Conservation (phyloP, 37 sponge, comb jelly and placozoan species). For the Chondrilla cf. caribensis region DNA sequence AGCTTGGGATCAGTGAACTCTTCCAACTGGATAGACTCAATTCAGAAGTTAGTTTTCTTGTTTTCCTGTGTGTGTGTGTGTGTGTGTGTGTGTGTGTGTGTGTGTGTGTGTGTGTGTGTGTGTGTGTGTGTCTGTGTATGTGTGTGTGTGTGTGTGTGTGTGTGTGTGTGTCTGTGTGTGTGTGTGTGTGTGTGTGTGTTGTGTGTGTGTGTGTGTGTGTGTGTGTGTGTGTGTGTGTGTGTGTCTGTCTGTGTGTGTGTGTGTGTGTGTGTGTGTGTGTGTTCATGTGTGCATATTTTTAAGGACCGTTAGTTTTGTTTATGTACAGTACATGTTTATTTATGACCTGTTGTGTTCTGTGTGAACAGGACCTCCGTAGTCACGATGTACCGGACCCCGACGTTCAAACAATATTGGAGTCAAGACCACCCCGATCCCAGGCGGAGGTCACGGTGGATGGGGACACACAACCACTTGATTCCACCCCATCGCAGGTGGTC, state of each 20-base stretch:
- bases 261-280: too few species aligned
- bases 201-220: too few species aligned
- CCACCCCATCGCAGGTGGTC: neutral
- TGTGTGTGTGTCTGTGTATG: neutral
- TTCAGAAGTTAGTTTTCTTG: neutral
- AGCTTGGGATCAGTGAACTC: slow-evolving; percentile 15
- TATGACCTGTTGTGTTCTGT: too few species aligned
- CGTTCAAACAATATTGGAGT: neutral
- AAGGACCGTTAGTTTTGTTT: too few species aligned
- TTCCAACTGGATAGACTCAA: slow-evolving; percentile 30
- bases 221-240: too few species aligned
- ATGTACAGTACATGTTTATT: too few species aligned
- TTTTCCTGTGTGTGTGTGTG: neutral
- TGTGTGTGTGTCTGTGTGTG: neutral
- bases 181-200: too few species aligned
- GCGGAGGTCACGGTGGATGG: neutral
- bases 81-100: slow-evolving; percentile 1
- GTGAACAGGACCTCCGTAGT: neutral
- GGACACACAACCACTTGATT: neutral
- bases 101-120: neutral
- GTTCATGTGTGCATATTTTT: too few species aligned
- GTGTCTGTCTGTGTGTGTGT: too few species aligned
- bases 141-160: neutral
- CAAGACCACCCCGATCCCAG: neutral
- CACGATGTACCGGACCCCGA: neutral